These are phyloP conservation scores for Ranitomeya imitator DNA, from an alignment of 2,113 vertebrate species.

Conservation along the genomic window DNA sequence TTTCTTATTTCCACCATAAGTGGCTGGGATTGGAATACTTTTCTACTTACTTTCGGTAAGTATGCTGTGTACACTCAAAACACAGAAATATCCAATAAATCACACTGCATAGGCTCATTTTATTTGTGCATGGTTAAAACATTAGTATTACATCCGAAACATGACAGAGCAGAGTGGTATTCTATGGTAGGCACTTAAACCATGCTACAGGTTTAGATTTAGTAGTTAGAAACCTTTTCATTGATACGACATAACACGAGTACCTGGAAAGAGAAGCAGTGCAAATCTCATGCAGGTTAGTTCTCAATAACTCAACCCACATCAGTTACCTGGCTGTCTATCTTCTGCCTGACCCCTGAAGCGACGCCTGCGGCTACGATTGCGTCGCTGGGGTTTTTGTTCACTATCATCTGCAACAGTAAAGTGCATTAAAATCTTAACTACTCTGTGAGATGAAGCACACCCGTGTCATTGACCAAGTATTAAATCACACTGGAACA, in stretches of 20 bases:
- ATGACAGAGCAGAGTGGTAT: background rate
- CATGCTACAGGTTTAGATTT: background rate
- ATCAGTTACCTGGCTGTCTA: constrained; percentile 97
- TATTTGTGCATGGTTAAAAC: background rate
- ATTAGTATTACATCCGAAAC: constrained; percentile 30
- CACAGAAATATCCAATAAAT: background rate
- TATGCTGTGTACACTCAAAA: background rate
- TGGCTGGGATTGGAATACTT: too few relatives aligned
- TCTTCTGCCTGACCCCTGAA: constrained; percentile 91
- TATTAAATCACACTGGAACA: background rate
- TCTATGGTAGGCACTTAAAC: background rate
- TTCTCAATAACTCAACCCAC: constrained; percentile 59
- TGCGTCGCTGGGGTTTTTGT: constrained; percentile 94
- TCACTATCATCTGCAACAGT: constrained; percentile 92
- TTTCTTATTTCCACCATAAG: too few relatives aligned
- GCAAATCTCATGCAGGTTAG: constrained; percentile 55
- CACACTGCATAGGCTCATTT: background rate
- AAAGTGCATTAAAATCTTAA: constrained; percentile 75
- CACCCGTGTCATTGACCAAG: background rate
- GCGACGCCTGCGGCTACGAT: constrained; percentile 95
- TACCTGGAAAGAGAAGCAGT: constrained; percentile 3
- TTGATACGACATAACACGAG: constrained; percentile 23
- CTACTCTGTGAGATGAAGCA: constrained; percentile 65
- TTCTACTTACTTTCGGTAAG: too few relatives aligned
- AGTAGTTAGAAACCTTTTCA: constrained; percentile 27